phyloP scores from a whole-genome alignment of 2,113 vertebrate species.

The Takifugu bimaculatus region DNA sequence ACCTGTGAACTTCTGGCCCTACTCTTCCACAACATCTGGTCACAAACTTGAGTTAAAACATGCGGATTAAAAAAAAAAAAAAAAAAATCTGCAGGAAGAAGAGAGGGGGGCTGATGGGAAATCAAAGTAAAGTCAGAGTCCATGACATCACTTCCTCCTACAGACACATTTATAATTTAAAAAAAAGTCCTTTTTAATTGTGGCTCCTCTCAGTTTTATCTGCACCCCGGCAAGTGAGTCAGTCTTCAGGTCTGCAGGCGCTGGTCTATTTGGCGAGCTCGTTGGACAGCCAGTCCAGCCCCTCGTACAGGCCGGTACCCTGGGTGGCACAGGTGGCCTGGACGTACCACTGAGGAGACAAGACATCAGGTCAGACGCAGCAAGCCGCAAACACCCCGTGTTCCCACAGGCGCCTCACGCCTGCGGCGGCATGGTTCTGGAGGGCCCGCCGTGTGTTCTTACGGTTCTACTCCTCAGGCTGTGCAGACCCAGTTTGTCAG shows the following conservation, averaged over 20 bases:
- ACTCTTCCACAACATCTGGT: slow-evolving; percentile 12
- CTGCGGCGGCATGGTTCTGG: no score
- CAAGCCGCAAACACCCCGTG: no score
- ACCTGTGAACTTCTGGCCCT: slow-evolving; percentile 16
- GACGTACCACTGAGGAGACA: slow-evolving; percentile 78
- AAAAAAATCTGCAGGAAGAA: slow-evolving; percentile 40
- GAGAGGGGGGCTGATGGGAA: slow-evolving; percentile 45
- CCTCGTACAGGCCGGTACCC: slow-evolving; percentile 85
- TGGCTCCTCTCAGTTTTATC: slow-evolving; percentile 3
- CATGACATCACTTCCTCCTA: slow-evolving; percentile 63
- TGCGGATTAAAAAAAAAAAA: slow-evolving; percentile 61
- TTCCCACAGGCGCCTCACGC: background rate
- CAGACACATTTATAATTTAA: slow-evolving; percentile 62
- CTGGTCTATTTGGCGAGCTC: slow-evolving; percentile 79
- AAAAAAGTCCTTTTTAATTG: slow-evolving; percentile 49
- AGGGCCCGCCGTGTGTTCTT: slow-evolving; percentile 35
- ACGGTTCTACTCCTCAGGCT: slow-evolving; percentile 80
- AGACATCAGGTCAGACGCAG: background rate
- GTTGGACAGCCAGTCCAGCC: slow-evolving; percentile 87
- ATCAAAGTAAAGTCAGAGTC: slow-evolving; percentile 64
- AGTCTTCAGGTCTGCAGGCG: slow-evolving; percentile 20
- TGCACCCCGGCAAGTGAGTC: slow-evolving; percentile 32
- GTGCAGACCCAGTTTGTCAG: slow-evolving; percentile 84
- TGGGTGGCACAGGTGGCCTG: slow-evolving; percentile 88
- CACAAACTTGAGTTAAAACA: slow-evolving; percentile 61